These are phyloP conservation scores for Pentalonia nigronervosa DNA, from an alignment of 1,140 invertebrate genomes.

Conservation along the genomic window DNA sequence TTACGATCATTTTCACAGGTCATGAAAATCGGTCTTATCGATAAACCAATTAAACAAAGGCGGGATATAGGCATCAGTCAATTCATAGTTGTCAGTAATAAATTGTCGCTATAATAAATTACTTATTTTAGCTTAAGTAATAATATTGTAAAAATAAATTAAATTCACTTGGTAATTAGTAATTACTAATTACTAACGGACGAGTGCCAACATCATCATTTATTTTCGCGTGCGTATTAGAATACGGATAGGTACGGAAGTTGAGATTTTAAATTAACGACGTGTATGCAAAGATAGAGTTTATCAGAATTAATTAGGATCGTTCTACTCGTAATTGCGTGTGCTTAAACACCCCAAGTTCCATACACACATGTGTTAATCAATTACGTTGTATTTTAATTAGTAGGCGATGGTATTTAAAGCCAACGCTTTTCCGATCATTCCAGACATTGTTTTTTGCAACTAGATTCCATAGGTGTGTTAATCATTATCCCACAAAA, in stretches of 20 bases:
- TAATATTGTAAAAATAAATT: neutral
- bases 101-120: neutral
- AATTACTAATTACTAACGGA: neutral
- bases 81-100: neutral
- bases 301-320: neutral
- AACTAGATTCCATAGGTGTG: neutral
- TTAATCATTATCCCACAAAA: neutral
- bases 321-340: neutral
- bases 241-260: neutral
- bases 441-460: neutral
- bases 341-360: neutral
- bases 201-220: neutral
- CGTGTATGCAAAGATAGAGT: neutral
- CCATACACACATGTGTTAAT: neutral
- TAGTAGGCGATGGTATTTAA: neutral
- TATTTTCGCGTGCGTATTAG: neutral
- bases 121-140: neutral
- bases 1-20: neutral
- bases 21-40: neutral
- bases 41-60: neutral
- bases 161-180: neutral
- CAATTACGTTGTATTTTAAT: neutral
- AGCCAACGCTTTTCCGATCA: neutral
- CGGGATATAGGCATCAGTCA: neutral
- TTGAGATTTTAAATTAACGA: neutral